A percentile compares a stretch with the other conserved stretches of the same genome.
These are phyloP conservation scores for Watsonalla cultraria DNA, from an alignment of 2,888 invertebrate genomes.

Conservation along the genomic window DNA sequence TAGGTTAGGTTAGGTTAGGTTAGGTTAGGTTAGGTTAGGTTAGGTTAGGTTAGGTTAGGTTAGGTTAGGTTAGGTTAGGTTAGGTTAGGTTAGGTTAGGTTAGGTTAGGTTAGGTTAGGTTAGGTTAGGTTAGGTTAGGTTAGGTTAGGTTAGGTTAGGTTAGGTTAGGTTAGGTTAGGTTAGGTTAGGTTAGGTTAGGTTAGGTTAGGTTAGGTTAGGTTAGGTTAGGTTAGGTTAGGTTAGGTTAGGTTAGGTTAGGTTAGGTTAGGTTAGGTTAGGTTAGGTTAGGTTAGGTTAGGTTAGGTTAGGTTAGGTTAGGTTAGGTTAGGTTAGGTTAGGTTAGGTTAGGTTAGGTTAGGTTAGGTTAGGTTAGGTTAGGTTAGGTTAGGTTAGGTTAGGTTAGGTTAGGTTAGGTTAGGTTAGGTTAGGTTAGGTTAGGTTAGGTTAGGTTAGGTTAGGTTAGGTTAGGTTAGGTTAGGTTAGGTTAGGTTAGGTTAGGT, in stretches of 20 bases:
- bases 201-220: no score
- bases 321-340: conserved; percentile 18
- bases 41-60: conserved; percentile 9
- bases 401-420: conserved; percentile 20
- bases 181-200: conserved; percentile 17
- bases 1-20: conserved; percentile 12
- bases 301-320: conserved; percentile 19
- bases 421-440: conserved; percentile 21
- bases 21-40: conserved; percentile 10
- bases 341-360: conserved; percentile 20
- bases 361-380: conserved; percentile 22
- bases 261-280: conserved; percentile 18
- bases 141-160: conserved; percentile 13
- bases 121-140: conserved; percentile 14
- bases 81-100: conserved; percentile 7
- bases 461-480: conserved; percentile 26
- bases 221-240: conserved; percentile 20
- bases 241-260: conserved; percentile 18
- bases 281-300: conserved; percentile 21
- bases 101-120: conserved; percentile 12
- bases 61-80: conserved; percentile 7
- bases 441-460: conserved; percentile 22
- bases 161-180: conserved; percentile 12
- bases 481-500: conserved; percentile 27
- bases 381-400: conserved; percentile 20